Evolutionary conservation across 1,140 invertebrate species (phyloP), one percentile per base, ranked within the genome.

Genomic region (Phocides pigmalion): DNA sequence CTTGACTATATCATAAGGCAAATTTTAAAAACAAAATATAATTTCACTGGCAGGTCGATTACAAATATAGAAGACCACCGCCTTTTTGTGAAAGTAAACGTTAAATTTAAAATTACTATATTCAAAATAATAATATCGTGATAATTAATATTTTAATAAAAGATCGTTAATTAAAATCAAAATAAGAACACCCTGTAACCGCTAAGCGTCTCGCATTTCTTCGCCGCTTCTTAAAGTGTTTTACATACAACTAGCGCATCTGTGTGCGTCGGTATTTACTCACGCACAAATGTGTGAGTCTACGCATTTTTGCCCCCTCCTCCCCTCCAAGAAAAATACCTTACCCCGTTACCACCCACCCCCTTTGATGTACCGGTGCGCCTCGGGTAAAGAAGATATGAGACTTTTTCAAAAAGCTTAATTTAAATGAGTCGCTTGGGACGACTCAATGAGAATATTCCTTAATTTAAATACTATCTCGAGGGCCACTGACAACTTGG

Each of bases 381-480:
- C 84, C 87, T 74, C 82, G 79, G 85, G 79, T 87, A 86, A 89
- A 86, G 84, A 87, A 90, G 87, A 90, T 90, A 89, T 90, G 88
- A 89, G 88, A 88, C 81, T 90, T 90, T 90, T 91, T 89, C 84
- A 87, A 87, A 90, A 90, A 90, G 87, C 87, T 89, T 91, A 91
- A 91, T 91, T 91, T 89, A 91, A 91, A 91, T 89, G 86, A 89
- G 85, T 68, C 82, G 75, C 77, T 76, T 46, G 86, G 81, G 81
- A 90, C 78, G 82, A 77, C 84, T 87, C 84, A 88, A 89, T 85
- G 81, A 75, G 75, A 82, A 81, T 87, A 87, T 86, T 88, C 82
- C 80, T 82, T 86, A 89, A 87, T 90, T 91, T 89, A 87, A 90
- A 89, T 89, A 89, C 82, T 89, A 89, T 84, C 84, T 87, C 70